Evolutionary conservation across 2,113 vertebrate genomes (phyloP), one percentile per base, ranked within the genome.

Genomic region (Sinocyclocheilus anshuiensis): DNA sequence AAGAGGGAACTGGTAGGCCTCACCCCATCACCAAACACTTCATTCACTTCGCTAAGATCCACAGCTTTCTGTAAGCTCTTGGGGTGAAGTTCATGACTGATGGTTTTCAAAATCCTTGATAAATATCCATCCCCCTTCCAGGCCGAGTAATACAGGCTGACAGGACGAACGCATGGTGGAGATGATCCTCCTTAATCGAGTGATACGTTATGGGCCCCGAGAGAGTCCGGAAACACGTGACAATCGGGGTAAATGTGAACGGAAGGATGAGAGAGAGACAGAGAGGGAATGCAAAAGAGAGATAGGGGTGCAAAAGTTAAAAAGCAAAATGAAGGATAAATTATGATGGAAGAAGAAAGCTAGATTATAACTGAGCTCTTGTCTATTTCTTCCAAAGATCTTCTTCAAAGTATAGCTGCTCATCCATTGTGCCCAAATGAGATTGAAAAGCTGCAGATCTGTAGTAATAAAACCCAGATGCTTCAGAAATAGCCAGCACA

Each of bases 401-500:
- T 83, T 87, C 29, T 84, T 81, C 75, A 69, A 50, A 78, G 72
- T 29, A 71, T 26, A 45, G 74, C 71, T 67, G 83, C 18, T 75
- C 63, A 88, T 86, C 48, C 36, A 48, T 77, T 59, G 72, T 65
- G 22, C 81, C 81, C 81, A 86, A 89, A 92, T 86, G 85, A 85
- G 87, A 86, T 92, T 83, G 86, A 91, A 91, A 93, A 86, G 87
- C 90, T 91, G 89, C 86, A 39, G 86, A 89, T 90, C 89, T 83
- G 77, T 8, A 81, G 71, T 92, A 94, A 94, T 91, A 87, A 89
- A 90, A 90, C 55, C 92, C 93, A 94, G 89, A 93, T 94, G 67
- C 77, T 50, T 82, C 87, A 42, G 90, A 82, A 71, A 4, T 67
- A 71, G 8, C 74, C 69, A 81, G 75, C 22, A 89, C 48, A 61